A percentile compares a stretch with the other conserved stretches of the same genome.
Conservation (phyloP, 2,797 vertebrate species). For the Eupleurogrammus muticus region DNA sequence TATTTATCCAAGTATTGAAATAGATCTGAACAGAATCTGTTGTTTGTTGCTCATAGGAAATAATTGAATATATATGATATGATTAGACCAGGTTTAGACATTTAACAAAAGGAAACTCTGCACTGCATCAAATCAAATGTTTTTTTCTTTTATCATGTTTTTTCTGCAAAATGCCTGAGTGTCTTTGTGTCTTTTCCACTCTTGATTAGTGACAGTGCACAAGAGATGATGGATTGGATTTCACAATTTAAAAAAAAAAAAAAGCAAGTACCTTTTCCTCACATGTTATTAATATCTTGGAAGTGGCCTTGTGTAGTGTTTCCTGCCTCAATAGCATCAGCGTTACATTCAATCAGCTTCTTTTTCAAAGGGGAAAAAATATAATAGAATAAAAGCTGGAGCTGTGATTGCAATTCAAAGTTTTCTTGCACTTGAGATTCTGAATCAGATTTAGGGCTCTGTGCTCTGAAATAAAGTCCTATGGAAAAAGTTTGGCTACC, state of each 20-base stretch:
- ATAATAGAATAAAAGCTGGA: fast-evolving
- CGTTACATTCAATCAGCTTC: neutral
- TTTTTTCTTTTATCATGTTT: neutral
- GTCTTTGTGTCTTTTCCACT: neutral
- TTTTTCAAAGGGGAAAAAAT: neutral
- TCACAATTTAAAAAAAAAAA: conserved; percentile 6
- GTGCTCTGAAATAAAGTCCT: conserved; percentile 52
- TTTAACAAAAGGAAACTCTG: neutral
- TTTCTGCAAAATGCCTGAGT: neutral
- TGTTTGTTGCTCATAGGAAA: conserved; percentile 1
- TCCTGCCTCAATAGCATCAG: neutral
- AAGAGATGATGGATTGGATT: neutral
- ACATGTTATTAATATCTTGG: conserved; percentile 1
- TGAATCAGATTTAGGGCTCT: neutral
- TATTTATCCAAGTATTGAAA: neutral
- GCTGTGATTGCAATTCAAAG: neutral
- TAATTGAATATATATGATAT: neutral
- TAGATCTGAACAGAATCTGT: neutral
- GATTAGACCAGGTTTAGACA: neutral
- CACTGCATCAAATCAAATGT: neutral
- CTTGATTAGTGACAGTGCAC: neutral
- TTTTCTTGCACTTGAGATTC: conserved; percentile 49
- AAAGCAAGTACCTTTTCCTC: neutral
- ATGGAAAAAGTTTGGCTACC: conserved; percentile 22
- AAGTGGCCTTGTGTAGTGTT: conserved; percentile 24